phyloP scores from a whole-genome alignment of 2,797 vertebrate genomes.

The Benthosema pterotum region DNA sequence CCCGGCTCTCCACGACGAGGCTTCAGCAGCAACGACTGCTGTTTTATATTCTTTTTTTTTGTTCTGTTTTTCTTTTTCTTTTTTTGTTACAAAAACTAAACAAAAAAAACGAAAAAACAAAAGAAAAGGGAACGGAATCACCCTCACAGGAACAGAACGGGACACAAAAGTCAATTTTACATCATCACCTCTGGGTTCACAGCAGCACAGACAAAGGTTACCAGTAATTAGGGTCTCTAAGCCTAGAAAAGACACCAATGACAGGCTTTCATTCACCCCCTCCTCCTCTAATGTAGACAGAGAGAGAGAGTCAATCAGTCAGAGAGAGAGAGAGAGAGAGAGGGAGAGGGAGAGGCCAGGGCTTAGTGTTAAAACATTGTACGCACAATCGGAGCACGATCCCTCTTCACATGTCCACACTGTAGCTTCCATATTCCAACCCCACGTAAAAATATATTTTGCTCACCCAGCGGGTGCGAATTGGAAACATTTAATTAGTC shows the following conservation, averaged over 20 bases:
- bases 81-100: slow-evolving; percentile 51
- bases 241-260: slow-evolving; percentile 58
- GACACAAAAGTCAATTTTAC: slow-evolving; percentile 65
- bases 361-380: too few relatives aligned
- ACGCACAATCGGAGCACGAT: too few relatives aligned
- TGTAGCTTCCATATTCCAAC: too few relatives aligned
- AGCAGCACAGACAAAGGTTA: slow-evolving; percentile 73
- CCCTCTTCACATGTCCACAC: too few relatives aligned
- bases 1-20: slow-evolving; percentile 28
- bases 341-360: too few relatives aligned
- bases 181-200: slow-evolving; percentile 74
- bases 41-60: slow-evolving; percentile 34
- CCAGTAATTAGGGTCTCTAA: slow-evolving; percentile 62
- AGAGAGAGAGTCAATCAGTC: too few relatives aligned
- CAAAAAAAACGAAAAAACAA: too few relatives aligned
- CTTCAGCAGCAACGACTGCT: slow-evolving; percentile 41
- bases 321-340: too few relatives aligned
- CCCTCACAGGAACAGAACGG: slow-evolving; percentile 69
- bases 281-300: neutral
- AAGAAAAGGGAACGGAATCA: slow-evolving; percentile 21
- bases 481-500: too few relatives aligned
- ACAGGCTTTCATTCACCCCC: slow-evolving; percentile 43
- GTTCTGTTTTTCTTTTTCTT: slow-evolving; percentile 17
- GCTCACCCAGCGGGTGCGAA: too few relatives aligned
- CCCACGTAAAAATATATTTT: too few relatives aligned